phyloP scores from a whole-genome alignment of 2,888 invertebrate species.

The Xylota segnis region DNA sequence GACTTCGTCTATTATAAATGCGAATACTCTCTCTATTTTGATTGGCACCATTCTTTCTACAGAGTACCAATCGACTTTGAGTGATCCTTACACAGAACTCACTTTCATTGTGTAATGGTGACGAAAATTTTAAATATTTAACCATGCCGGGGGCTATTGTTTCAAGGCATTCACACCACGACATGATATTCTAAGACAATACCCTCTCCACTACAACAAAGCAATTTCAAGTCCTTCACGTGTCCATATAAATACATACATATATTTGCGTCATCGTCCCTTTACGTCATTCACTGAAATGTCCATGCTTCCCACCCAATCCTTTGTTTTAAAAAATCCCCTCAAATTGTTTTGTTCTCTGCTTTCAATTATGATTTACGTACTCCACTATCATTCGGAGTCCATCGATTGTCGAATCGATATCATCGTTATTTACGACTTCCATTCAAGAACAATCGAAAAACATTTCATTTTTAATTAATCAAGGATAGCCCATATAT shows the following conservation, averaged over 20 bases:
- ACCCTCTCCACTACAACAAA: not conserved
- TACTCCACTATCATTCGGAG: conserved; percentile 1
- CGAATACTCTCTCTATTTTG: too few relatives aligned
- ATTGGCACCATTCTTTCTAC: too few relatives aligned
- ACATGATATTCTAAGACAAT: not conserved
- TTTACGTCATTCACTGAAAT: not conserved
- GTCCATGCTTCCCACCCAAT: not conserved
- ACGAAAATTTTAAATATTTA: too few relatives aligned
- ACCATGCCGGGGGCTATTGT: not conserved
- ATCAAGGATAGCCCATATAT: conserved; percentile 40
- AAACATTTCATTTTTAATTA: conserved; percentile 47
- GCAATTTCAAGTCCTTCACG: not conserved
- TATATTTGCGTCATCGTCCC: not conserved
- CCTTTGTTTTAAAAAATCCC: not conserved
- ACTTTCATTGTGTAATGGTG: too few relatives aligned
- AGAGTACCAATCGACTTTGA: too few relatives aligned
- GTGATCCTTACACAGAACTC: too few relatives aligned
- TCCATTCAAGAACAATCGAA: conserved; percentile 44
- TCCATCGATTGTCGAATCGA: conserved; percentile 23
- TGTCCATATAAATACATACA: not conserved
- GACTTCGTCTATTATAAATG: too few relatives aligned
- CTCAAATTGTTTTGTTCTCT: conserved; percentile 26
- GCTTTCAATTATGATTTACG: conserved; percentile 41
- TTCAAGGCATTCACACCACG: not conserved
- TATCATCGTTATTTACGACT: conserved; percentile 22